Evolutionary conservation across 2,888 invertebrate species (phyloP).

Genomic region (Catonia carolina): DNA sequence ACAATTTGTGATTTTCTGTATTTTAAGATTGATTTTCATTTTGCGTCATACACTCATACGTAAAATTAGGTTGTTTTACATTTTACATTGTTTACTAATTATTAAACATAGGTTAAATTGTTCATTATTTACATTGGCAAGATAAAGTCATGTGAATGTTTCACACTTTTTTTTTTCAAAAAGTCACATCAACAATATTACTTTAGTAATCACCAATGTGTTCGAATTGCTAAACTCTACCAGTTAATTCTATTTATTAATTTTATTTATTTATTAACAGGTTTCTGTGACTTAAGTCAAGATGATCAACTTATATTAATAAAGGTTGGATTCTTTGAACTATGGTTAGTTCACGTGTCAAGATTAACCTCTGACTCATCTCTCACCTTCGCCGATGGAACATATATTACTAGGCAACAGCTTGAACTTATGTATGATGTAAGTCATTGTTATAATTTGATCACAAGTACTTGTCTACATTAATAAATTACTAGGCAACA

Average conservation of each 20-base stretch:
- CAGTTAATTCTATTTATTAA: not conserved
- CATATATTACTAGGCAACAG: conserved; percentile 72
- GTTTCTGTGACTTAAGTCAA: conserved; percentile 82
- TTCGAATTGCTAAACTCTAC: not conserved
- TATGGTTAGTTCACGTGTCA: conserved; percentile 85
- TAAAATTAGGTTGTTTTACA: too few relatives aligned
- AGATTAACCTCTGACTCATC: conserved; percentile 68
- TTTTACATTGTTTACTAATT: too few relatives aligned
- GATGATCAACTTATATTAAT: conserved; percentile 96
- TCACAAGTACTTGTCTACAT: too few relatives aligned
- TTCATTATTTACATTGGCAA: too few relatives aligned
- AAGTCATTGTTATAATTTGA: too few relatives aligned
- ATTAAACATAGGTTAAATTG: too few relatives aligned
- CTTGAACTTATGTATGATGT: conserved; percentile 84
- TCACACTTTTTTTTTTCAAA: too few relatives aligned
- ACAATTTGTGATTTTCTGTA: too few relatives aligned
- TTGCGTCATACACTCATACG: too few relatives aligned
- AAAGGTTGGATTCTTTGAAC: conserved; percentile 94
- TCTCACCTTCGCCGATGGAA: conserved; percentile 86
- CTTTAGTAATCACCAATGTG: not conserved
- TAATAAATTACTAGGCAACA: conserved; percentile 73
- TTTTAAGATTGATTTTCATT: too few relatives aligned
- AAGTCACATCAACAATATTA: too few relatives aligned
- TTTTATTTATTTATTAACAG: conserved; percentile 38
- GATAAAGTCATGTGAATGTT: too few relatives aligned